phyloP scores from a whole-genome alignment of 1,140 invertebrate species.

The Euura saliciscinereae region DNA sequence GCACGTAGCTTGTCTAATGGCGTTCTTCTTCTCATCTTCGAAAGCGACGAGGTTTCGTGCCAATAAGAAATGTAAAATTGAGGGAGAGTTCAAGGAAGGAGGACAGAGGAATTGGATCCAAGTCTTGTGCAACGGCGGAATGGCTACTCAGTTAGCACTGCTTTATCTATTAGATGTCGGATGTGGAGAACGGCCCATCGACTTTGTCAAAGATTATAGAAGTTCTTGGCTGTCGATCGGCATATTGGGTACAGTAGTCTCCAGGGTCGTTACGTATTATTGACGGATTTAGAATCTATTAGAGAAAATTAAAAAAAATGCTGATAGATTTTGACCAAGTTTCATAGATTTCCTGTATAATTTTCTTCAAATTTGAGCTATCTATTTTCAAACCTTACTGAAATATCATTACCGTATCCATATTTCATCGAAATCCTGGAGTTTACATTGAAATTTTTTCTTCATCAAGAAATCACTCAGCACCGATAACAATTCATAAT shows the following conservation, averaged over 20 bases:
- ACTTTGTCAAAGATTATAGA: conserved; percentile 78
- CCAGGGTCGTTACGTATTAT: too few species aligned
- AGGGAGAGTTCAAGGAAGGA: conserved; percentile 83
- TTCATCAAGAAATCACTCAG: too few species aligned
- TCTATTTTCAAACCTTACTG: too few species aligned
- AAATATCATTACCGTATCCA: too few species aligned
- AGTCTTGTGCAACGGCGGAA: conserved; percentile 88
- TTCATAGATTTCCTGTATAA: too few species aligned
- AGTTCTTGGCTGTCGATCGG: conserved; percentile 83
- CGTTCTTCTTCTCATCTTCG: conserved; percentile 84
- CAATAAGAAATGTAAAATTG: conserved; percentile 74
- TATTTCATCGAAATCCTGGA: too few species aligned
- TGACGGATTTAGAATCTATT: too few species aligned
- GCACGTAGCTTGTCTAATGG: conserved; percentile 75
- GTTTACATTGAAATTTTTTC: too few species aligned
- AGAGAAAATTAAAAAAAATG: too few species aligned
- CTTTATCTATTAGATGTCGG: conserved; percentile 84
- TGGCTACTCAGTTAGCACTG: conserved; percentile 78
- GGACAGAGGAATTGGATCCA: conserved; percentile 91
- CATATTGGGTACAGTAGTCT: conserved; percentile 70
- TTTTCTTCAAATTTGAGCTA: too few species aligned
- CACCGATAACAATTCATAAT: too few species aligned
- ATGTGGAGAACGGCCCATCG: conserved; percentile 77
- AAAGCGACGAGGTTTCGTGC: conserved; percentile 81
- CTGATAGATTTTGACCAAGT: too few species aligned